Base-by-base conservation (phyloP, 1,140 invertebrate genomes). In the Mactra quadrangularis region DNA sequence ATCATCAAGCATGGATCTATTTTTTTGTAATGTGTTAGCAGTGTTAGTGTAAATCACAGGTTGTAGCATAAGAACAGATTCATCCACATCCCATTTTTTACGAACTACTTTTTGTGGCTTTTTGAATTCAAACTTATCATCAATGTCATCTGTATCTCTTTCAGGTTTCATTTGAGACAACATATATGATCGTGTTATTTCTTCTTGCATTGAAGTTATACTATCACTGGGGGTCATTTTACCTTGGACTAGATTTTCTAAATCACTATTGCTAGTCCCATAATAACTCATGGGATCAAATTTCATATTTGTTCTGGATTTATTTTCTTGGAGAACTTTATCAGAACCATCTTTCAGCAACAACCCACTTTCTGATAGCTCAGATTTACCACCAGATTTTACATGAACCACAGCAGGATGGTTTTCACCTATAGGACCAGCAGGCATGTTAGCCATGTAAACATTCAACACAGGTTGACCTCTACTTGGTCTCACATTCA, bases 1-100 rank as follows among this genome's bases (percentile, higher is more conserved):
- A 31, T 81, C 66, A 31, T 81, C 77, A n/a, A 81, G 29, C 64
- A 81, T 70, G 19, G 77, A 71, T 45, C 77, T 81, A 57, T 81
- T 81, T 22, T 81, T 45, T 47, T 81, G 50, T n/a, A 81, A 71
- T 7, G 77, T 71, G 31, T 71, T 71, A 35, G 45, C 38, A 52
- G 64, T 68, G 15, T 57, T 68, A 81, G 29, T 66, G 47, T 55
- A 71, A 25, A 81, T 81, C 25, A 81, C 62, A 35, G 77, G 77
- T 35, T 70, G 29, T 6, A 81, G 47, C 45, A 57, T 15, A 29
- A 81, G 33, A 45, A 33, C 9, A 4, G 77, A 81, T 3, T 81
- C 77, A 33, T 81, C 77, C 3, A 81, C 35, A 52, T 81, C 64
- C 4, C 17, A 15, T n/a, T 31, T 17, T 13, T 68, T 29, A 47